Base-by-base conservation (phyloP, 2,113 vertebrate species). In the Tiliqua scincoides region DNA sequence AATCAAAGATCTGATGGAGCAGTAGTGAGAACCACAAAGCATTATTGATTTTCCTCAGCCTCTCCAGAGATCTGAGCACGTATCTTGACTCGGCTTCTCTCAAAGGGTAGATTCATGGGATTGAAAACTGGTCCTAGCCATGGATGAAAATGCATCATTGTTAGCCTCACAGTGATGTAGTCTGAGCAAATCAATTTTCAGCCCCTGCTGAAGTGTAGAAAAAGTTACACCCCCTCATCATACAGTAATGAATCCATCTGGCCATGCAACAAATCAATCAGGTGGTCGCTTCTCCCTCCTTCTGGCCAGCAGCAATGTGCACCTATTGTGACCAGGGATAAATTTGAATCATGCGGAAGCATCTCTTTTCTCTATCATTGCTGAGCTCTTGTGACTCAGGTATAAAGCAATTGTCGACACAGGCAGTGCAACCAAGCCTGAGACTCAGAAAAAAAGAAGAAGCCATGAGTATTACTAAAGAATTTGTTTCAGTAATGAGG, bases 1-100 rank as follows among this genome's bases (percentile, higher is more conserved):
- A 62, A n/a, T 48, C 54, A 78, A 74, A 1, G 77, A 37, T 82
- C 61, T 9, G 0, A 0, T 52, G 15, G n/a, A 37, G 27, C 23
- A 12, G 17, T 54, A 79, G 84, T 86, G 5, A 70, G 74, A 32
- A 70, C 37, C 48, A 68, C 15, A 43, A 78, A 65, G 48, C 32
- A 85, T 35, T 77, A 85, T 67, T 81, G 84, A 35, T 68, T 88
- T 79, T 73, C 0, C 54, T 0, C 75, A 85, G 54, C 84, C 72
- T 88, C 74, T 61, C 20, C 59, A 87, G 59, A 62, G 63, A 68
- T 76, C 85, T 62, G 62, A 32, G 18, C 23, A 63, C 20, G 25
- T 30, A 65, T 11, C 67, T 70, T 70, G 65, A 30, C 30, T 35
- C 57, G 48, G 79, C 62, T 37, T 80, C 40, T 37, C 37, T 3